Base-by-base conservation (phyloP, 2,888 invertebrate genomes). In the Strigamia transsilvanica region DNA sequence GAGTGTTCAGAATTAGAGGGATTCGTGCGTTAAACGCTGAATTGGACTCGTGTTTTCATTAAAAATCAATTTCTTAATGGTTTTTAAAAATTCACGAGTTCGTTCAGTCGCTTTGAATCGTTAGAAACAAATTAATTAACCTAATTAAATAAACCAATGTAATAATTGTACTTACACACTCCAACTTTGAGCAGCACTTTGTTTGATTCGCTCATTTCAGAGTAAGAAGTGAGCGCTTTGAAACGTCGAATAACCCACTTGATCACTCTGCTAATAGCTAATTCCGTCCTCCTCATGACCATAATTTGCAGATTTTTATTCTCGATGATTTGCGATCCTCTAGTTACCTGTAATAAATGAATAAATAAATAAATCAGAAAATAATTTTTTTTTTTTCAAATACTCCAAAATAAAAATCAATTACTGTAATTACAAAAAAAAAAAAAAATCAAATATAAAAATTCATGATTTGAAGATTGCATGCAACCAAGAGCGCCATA, bases 201-300 rank as follows among this genome's bases (percentile, higher is more conserved):
- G 83, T 85, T 85, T 77, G 85, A 85, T 15, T 83, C 84, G 42
- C 83, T 80, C 66, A 85, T 84, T 83, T 85, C 84, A 21, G 84
- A 84, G 79, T 84, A 85, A 21, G 85, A 85, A 13, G 85, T 84
- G n/a, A 85, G 56, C 21, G 83, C 82, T 46, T 84, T 83, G 83
- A 83, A 85, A 32, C 84, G 82, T 27, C 84, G 83, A 34, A 83
- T 82, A 42, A 84, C 82, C 82, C 84, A 84, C 51, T 84, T 83
- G 83, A 84, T 82, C 46, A 85, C 79, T 79, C 81, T 61, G n/a
- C 51, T 81, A 32, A 81, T 73, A 6, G 66, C 51, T 9, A 34
- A 42, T 42, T 51, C 61, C 15, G 61, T 41, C 41, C 82, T 27
- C 13, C 83, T 46, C n/a, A 80, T 51, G 38, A 82, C 41, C 56